Percentiles rank a stretch among this genome's conserved stretches.
Evolutionary conservation across 2,888 invertebrate genomes (phyloP).

Genomic region (Drosophila bunnanda): DNA sequence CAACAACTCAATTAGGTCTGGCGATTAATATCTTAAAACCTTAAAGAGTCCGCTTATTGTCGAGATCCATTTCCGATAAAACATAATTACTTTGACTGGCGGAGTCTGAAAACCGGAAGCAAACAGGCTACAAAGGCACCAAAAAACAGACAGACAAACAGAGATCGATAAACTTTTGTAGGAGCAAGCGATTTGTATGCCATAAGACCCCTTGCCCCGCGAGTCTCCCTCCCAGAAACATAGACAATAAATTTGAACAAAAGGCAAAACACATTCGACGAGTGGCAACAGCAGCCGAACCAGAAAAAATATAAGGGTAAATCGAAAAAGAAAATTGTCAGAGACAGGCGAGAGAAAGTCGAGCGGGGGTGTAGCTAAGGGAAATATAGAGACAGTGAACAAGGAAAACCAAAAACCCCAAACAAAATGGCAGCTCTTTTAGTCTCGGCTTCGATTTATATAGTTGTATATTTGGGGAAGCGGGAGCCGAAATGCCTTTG

Average conservation of each 20-base stretch:
- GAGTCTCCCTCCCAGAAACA: slow-evolving; percentile 26
- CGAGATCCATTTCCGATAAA: slow-evolving; percentile 39
- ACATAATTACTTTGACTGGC: slow-evolving; percentile 42
- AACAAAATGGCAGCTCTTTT: slow-evolving; percentile 56
- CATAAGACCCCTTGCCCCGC: slow-evolving; percentile 36
- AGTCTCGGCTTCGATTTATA: slow-evolving; percentile 54
- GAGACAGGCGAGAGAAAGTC: slow-evolving; percentile 31
- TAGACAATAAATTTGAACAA: slow-evolving; percentile 73
- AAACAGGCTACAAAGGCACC: slow-evolving; percentile 24
- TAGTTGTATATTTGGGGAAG: slow-evolving; percentile 46
- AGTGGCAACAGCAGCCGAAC: slow-evolving; percentile 58
- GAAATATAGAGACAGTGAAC: slow-evolving; percentile 36
- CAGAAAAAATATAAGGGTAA: slow-evolving; percentile 25
- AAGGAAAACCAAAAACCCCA: slow-evolving; percentile 58
- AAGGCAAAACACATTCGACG: slow-evolving; percentile 70
- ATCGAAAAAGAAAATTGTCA: slow-evolving; percentile 56
- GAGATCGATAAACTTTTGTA: slow-evolving; percentile 69
- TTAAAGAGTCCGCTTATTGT: slow-evolving; percentile 4
- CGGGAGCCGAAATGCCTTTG: slow-evolving; percentile 60
- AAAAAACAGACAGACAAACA: slow-evolving; percentile 45
- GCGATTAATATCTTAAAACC: slow-evolving; percentile 23
- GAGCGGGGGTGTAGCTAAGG: slow-evolving; percentile 1
- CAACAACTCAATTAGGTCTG: slow-evolving; percentile 4
- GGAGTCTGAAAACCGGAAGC: slow-evolving; percentile 29
- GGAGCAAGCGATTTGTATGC: slow-evolving; percentile 55